Evolutionary conservation across 1,140 invertebrate genomes (phyloP), one percentile per base, ranked within the genome.

Genomic region (honey bee (Apis mellifera)): DNA sequence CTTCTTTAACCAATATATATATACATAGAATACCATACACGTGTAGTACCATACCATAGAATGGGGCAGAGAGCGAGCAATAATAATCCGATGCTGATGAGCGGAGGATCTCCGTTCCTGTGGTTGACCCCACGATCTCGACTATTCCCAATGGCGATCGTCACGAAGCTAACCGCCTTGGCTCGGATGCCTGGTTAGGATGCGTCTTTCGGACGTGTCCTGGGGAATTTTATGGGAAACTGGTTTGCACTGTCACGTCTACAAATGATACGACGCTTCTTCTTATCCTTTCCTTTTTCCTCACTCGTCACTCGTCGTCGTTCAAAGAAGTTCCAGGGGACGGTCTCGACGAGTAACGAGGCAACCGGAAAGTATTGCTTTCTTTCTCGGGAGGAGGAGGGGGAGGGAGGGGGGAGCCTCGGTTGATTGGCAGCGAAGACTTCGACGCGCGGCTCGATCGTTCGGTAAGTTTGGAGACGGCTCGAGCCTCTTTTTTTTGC

Each of bases 71-170:
- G 60, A 55, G 57, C 55, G 32, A 42, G 85, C 83, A 86, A 87
- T 87, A 87, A 87, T 86, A 87, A 86, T 87, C 84, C 76, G 71
- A 86, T 86, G 85, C 81, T 86, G 85, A 87, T 87, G 85, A 83
- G 80, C 71, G 48, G 26, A 65, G 62, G 71, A 76, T 86, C 84
- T 77, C 62, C 48, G 57, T 65, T 78, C 62, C 57, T 48, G 48
- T 70, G 64, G 15, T 79, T 86, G 60, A 83, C 76, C 80, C 50
- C 48, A 60, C 66, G 62, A 75, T 83, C 76, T 26, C 50, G 23
- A 23, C 55, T 86, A 71, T 87, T 76, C 57, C 59, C 48, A 64
- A 60, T 70, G 79, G 69, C n/a, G 26, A 71, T 23, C 66, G 77
- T 78, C 78, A 64, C 72, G 54, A 42, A 76, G 72, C 52, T 32